A percentile compares a stretch with the other conserved stretches of the same genome.
Conservation (phyloP, 2,888 invertebrate genomes). For the Zygothrica quintamaculata region DNA sequence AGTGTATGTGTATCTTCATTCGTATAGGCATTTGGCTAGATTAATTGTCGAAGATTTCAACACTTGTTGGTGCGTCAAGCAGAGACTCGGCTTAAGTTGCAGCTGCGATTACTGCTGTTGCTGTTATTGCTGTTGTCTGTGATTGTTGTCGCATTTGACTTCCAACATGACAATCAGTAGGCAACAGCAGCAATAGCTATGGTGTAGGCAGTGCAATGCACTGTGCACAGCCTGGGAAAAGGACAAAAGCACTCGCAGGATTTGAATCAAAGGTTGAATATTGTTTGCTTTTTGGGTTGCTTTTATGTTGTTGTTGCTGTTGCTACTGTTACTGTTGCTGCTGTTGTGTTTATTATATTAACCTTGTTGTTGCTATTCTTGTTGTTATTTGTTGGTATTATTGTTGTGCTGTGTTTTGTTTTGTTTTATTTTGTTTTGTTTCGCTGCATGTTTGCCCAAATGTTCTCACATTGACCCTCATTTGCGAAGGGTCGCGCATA, state of each 20-base stretch:
- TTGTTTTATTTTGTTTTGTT: constrained; percentile 17
- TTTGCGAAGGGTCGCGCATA: constrained; percentile 35
- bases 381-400: constrained; percentile 31
- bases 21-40: no score
- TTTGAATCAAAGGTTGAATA: constrained; percentile 8
- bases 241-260: constrained; percentile 15
- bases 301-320: constrained; percentile 14
- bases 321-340: constrained; percentile 30
- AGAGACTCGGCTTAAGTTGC: constrained; percentile 6
- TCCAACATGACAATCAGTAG: constrained; percentile 27
- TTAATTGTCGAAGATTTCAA: no score
- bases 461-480: constrained; percentile 72
- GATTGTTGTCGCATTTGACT: constrained; percentile 33
- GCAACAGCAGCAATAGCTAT: constrained; percentile 7
- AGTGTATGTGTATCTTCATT: no score
- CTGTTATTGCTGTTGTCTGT: constrained; percentile 7
- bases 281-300: constrained; percentile 19
- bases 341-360: neutral
- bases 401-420: neutral
- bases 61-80: constrained; percentile 1
- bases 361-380: constrained; percentile 12
- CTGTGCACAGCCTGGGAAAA: constrained; percentile 6
- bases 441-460: constrained; percentile 44
- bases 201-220: constrained; percentile 26
- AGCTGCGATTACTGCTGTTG: no score